phyloP scores from a whole-genome alignment of 2,888 invertebrate species.

The Oscheius myriophilus region DNA sequence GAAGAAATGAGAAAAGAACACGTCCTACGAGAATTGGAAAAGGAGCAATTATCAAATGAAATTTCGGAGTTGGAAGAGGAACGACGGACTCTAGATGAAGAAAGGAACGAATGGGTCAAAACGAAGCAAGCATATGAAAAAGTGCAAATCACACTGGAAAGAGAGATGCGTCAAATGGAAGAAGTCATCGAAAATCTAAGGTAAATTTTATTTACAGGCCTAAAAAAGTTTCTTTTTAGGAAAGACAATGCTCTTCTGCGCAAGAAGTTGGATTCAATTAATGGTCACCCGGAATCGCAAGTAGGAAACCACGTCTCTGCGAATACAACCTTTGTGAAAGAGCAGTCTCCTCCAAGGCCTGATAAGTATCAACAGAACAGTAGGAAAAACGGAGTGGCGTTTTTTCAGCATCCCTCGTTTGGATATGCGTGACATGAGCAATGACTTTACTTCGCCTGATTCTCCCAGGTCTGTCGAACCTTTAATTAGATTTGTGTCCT shows the following conservation, averaged over 20 bases:
- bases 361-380: background rate
- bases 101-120: constrained; percentile 19
- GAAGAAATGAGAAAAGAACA: constrained; percentile 17
- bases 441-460: constrained; percentile 6
- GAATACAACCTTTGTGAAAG: too few species aligned
- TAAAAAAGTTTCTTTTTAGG: background rate
- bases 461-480: constrained; percentile 11
- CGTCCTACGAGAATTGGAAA: constrained; percentile 17
- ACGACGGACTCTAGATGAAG: constrained; percentile 6
- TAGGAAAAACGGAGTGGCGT: too few species aligned
- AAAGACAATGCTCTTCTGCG: constrained; percentile 10
- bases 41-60: constrained; percentile 18
- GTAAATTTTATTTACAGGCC: background rate
- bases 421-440: constrained; percentile 21
- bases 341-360: constrained; percentile 4
- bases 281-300: too few species aligned
- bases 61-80: constrained; percentile 18
- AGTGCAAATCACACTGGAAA: constrained; percentile 11
- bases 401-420: constrained; percentile 16
- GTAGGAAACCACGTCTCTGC: too few species aligned
- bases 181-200: constrained; percentile 21
- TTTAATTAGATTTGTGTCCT: background rate
- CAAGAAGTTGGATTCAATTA: background rate
- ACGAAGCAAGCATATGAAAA: constrained; percentile 17
- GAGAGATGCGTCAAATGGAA: constrained; percentile 17